Evolutionary conservation across 2,888 invertebrate species (phyloP).

Genomic region (Tetrapedia diversipes): DNA sequence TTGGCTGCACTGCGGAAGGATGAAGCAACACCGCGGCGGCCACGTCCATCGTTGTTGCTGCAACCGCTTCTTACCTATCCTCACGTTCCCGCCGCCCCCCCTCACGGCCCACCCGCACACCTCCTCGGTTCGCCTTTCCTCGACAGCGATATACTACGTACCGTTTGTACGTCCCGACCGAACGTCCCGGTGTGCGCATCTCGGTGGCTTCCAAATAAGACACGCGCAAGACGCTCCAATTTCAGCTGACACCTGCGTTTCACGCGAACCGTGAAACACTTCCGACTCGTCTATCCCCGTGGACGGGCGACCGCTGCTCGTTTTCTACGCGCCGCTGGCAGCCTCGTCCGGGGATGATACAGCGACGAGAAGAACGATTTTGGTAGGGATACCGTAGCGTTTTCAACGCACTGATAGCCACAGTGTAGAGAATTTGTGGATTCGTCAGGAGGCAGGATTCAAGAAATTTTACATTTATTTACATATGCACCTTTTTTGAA

Average conservation of each 20-base stretch:
- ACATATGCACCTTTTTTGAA: too few relatives aligned
- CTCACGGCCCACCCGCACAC: slow-evolving; percentile 19
- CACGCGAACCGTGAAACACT: slow-evolving; percentile 67
- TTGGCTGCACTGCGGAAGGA: slow-evolving; percentile 63
- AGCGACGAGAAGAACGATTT: slow-evolving; percentile 18
- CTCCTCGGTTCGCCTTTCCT: slow-evolving; percentile 28
- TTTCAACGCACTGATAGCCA: too few relatives aligned
- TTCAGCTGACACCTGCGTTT: slow-evolving; percentile 79
- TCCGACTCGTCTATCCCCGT: slow-evolving; percentile 30
- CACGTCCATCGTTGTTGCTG: slow-evolving; percentile 57
- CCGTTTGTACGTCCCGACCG: slow-evolving; percentile 71
- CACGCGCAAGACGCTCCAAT: slow-evolving; percentile 80
- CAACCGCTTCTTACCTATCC: slow-evolving; percentile 52
- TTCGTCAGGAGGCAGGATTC: too few relatives aligned
- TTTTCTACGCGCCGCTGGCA: slow-evolving; percentile 22
- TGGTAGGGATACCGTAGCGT: not conserved
- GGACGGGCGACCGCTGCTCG: slow-evolving; percentile 7
- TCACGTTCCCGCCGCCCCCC: slow-evolving; percentile 8
- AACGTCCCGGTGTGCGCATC: slow-evolving; percentile 32
- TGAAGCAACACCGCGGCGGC: slow-evolving; percentile 54
- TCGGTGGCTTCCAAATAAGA: slow-evolving; percentile 75
- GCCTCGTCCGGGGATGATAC: too few relatives aligned
- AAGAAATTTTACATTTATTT: too few relatives aligned
- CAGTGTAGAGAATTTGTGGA: too few relatives aligned
- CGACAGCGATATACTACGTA: slow-evolving; percentile 72